Base-by-base conservation (phyloP, 2,113 vertebrate species). In the Pelobates fuscus region DNA sequence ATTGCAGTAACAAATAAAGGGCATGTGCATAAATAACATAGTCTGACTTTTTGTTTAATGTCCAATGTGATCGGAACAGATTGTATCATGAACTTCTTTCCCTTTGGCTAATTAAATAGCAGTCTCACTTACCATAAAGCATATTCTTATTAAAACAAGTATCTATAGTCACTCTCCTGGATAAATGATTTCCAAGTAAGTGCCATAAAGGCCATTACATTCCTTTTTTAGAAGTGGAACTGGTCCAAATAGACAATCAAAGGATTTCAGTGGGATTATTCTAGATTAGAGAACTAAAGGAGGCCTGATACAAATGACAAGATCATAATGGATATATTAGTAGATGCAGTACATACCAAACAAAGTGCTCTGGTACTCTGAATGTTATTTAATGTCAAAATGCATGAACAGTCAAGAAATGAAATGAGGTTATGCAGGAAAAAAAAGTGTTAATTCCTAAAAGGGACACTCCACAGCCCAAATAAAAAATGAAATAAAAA, bases 201-300 rank as follows among this genome's bases (percentile, higher is more conserved):
- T 95, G 94, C 95, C 94, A 97, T 89, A 89, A 92, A 95, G 89
- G 89, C 94, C 94, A 96, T 96, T 97, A 95, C 91, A 92, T 86
- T 83, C 87, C 85, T 94, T 90, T 88, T 95, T 93, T 92, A 90
- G 87, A 91, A 92, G 94, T 97, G 95, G 95, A 96, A 91, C 87
- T 62, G 81, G 87, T 97, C 95, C 95, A 97, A 97, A 95, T 90
- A 92, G 91, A 96, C 95, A 98, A 96, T 98, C 95, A 95, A 95
- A 94, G 92, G 93, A 96, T 98, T 97, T 95, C 90, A 90, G 84
- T 89, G 87, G 93, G 94, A 96, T 98, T 96, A 96, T 94, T 95
- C 92, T 89, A 92, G 95, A 97, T 95, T 96, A 97, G 92, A 93
- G 92, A 92, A 92, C 91, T 86, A 90, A 90, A 77, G 80, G 90